Percentiles rank a stretch among this genome's conserved stretches.
Evolutionary conservation across 2,888 invertebrate species (phyloP).

Genomic region (Tetanocera ferruginea): DNA sequence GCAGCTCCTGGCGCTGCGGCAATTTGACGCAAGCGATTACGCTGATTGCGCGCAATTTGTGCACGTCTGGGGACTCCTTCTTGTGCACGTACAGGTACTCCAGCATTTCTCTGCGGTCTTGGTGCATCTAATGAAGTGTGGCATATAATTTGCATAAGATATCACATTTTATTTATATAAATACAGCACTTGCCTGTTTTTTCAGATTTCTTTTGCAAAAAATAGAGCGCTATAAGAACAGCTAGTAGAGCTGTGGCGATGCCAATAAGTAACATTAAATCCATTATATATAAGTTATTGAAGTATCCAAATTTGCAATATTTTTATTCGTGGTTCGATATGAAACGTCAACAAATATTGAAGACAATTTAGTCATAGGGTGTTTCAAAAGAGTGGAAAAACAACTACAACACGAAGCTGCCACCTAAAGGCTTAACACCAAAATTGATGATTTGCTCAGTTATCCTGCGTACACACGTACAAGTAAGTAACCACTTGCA

Average conservation of each 20-base stretch:
- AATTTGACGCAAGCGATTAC: constrained; percentile 69
- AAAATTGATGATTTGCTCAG: too few relatives aligned
- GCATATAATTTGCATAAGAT: neutral
- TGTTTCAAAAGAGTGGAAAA: neutral
- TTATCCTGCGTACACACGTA: too few relatives aligned
- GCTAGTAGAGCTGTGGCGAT: constrained; percentile 68
- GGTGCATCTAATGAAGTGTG: neutral
- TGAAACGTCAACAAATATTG: constrained; percentile 60
- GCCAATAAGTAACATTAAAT: constrained; percentile 69
- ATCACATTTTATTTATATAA: neutral
- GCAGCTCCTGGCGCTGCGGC: constrained; percentile 69
- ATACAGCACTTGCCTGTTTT: constrained; percentile 47
- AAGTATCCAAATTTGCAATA: constrained; percentile 36
- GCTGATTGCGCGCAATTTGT: constrained; percentile 80
- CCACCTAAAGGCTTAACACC: too few relatives aligned
- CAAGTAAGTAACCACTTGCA: too few relatives aligned
- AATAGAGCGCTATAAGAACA: constrained; percentile 66
- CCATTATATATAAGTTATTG: constrained; percentile 64
- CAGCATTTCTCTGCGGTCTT: constrained; percentile 48
- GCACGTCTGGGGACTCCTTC: constrained; percentile 78
- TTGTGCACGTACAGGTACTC: constrained; percentile 62
- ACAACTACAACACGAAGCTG: too few relatives aligned
- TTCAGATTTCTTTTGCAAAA: constrained; percentile 60
- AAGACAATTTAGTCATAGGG: neutral
- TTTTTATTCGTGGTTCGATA: constrained; percentile 15